phyloP scores from a whole-genome alignment of 1,140 invertebrate genomes.

The Anoplophora glabripennis region DNA sequence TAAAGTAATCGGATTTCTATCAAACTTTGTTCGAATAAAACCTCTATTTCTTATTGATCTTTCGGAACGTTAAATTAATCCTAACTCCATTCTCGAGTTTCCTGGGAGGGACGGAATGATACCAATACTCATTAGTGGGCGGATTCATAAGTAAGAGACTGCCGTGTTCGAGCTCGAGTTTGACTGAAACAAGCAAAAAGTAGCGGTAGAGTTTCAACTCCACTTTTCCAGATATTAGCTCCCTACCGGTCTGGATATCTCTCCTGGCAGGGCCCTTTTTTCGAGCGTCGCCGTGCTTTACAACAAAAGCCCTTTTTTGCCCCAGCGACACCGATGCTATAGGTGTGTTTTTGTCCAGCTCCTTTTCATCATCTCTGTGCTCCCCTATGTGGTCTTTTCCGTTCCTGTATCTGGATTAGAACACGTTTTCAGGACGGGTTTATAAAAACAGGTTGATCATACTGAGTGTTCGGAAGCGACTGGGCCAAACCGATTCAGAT shows the following conservation, averaged over 20 bases:
- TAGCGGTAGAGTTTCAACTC: not conserved
- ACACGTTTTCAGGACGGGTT: conserved; percentile 3
- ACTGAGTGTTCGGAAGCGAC: no score
- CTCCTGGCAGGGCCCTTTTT: conserved; percentile 50
- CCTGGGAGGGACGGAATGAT: conserved; percentile 64
- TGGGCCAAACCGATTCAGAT: no score
- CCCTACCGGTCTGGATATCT: conserved; percentile 47
- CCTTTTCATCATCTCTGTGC: conserved; percentile 69
- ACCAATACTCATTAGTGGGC: conserved; percentile 71
- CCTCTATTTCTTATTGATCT: conserved; percentile 33
- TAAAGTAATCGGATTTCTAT: no score
- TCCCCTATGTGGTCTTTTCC: conserved; percentile 70
- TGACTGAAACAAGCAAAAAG: conserved; percentile 51
- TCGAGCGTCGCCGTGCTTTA: conserved; percentile 60
- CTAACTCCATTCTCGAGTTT: conserved; percentile 56
- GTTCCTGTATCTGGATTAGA: conserved; percentile 60
- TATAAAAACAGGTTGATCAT: conserved; percentile 15
- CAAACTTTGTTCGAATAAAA: not conserved
- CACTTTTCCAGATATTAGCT: not conserved
- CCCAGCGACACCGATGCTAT: conserved; percentile 71
- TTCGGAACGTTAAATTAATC: conserved; percentile 71
- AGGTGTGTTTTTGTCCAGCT: conserved; percentile 58
- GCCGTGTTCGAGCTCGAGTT: conserved; percentile 61
- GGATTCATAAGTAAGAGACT: conserved; percentile 69
- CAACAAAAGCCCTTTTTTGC: conserved; percentile 62